These are phyloP conservation scores for Ctenopoma kingsleyae DNA, from an alignment of 2,797 vertebrate species.

Conservation along the genomic window DNA sequence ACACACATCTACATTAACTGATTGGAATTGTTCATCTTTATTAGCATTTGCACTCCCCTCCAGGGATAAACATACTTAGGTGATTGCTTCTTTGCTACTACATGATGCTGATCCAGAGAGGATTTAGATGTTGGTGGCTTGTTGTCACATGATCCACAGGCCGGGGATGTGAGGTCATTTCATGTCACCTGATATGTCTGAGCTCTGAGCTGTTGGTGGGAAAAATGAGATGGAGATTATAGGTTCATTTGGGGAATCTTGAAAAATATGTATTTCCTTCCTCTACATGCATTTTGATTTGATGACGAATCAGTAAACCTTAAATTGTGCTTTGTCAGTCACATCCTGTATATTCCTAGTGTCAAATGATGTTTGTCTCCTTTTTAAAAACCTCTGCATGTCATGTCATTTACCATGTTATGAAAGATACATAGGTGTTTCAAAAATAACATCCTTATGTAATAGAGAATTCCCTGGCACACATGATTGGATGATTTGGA, in stretches of 20 bases:
- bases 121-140: constrained; percentile 70
- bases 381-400: background rate
- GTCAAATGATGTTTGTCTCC: constrained; percentile 31
- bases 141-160: constrained; percentile 71
- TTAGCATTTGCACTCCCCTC: constrained; percentile 68
- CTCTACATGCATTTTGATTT: constrained; percentile 42
- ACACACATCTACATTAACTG: constrained; percentile 71
- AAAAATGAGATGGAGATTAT: constrained; percentile 69
- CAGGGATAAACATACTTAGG: constrained; percentile 75
- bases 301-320: constrained; percentile 36
- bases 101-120: constrained; percentile 73
- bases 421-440: background rate
- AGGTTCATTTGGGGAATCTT: constrained; percentile 63
- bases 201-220: constrained; percentile 68
- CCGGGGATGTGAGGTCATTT: constrained; percentile 61
- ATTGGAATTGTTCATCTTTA: constrained; percentile 77
- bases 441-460: background rate
- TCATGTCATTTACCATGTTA: background rate
- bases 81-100: constrained; percentile 74
- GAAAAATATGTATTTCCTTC: constrained; percentile 47
- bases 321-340: constrained; percentile 42
- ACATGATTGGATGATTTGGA: background rate
- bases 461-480: background rate
- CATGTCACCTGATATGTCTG: constrained; percentile 72
- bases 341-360: constrained; percentile 13